Evolutionary conservation across 2,113 vertebrate genomes (phyloP), one percentile per base, ranked within the genome.

Genomic region (Anser brachyrhynchus): DNA sequence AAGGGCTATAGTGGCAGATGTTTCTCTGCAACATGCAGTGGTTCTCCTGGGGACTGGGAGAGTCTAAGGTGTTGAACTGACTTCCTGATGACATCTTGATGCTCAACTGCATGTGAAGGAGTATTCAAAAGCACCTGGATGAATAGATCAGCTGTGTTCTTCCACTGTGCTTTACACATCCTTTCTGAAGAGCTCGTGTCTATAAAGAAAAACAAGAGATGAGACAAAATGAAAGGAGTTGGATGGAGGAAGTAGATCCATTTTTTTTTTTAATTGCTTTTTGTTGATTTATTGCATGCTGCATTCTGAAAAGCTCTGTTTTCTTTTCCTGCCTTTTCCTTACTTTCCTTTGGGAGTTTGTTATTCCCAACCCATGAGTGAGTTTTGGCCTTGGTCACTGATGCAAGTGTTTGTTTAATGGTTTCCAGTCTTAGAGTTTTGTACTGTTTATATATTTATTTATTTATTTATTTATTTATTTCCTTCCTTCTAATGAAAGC

Each of bases 21-120:
- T 61, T 73, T 51, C 15, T 77, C 31, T 76, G 43, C 28, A 84
- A 18, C 39, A 19, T 87, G 73, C 33, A 83, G 64, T 16, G 51
- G 17, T 13, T 75, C 1, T 23, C 4, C 5, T 3, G 43, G 39
- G 65, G 18, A 61, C 0, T 31, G 33, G 7, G 22, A 81, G 33
- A 59, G 5, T 64, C 57, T 57, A 64, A 46, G 43, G 25, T 26
- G 2, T 54, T 65, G 35, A 43, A 4, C 5, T 59, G 19, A 78
- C 16, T 59, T 58, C 11, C 39, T 41, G 49, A n/a, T n/a, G 49
- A n/a, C 3, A 46, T 19, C 22, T 59, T 62, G 74, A 41, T 91
- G 21, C 26, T 79, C 37, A 65, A 16, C 26, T 13, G 37, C 39
- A 13, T 65, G 37, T 29, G 26, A 18, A 65, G 39, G 37, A 65